A percentile compares a stretch with the other conserved stretches of the same genome.
Conservation (phyloP, 1,140 invertebrate species). For the Procambarus clarkii region DNA sequence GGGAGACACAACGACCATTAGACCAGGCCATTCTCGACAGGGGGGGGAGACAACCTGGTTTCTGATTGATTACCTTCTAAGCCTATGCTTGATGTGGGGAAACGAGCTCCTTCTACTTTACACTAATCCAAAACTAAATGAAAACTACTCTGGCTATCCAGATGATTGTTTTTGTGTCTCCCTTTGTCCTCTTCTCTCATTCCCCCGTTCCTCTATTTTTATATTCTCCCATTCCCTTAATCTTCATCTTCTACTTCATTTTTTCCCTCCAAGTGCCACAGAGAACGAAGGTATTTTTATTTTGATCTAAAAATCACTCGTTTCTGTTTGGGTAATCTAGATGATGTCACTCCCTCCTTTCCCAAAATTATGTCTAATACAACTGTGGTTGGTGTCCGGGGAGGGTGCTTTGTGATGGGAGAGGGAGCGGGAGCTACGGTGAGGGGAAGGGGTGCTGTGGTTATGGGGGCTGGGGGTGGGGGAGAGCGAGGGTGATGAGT, state of each 20-base stretch:
- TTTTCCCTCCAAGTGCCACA: neutral
- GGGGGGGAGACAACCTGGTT: constrained; percentile 22
- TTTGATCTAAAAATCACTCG: constrained; percentile 31
- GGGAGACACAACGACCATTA: constrained; percentile 29
- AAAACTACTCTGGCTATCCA: neutral
- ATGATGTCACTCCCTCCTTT: constrained; percentile 30
- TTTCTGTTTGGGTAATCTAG: constrained; percentile 8
- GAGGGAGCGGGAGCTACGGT: neutral
- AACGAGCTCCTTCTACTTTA: neutral
- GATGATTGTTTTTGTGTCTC: neutral
- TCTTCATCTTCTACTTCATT: neutral
- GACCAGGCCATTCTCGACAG: constrained; percentile 49
- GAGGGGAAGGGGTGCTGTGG: too few relatives aligned
- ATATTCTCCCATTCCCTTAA: too few relatives aligned
- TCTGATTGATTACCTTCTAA: constrained; percentile 57
- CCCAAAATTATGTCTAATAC: constrained; percentile 33
- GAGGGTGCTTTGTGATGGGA: neutral
- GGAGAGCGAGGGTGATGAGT: too few relatives aligned
- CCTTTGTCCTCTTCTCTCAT: neutral
- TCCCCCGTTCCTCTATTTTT: neutral
- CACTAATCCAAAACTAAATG: neutral
- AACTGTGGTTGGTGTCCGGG: constrained; percentile 42
- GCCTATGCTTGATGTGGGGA: constrained; percentile 50
- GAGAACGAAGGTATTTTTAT: neutral
- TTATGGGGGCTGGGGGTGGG: too few relatives aligned